Base-by-base conservation (phyloP, 1,140 invertebrate species). In the Drosophila subobscura region DNA sequence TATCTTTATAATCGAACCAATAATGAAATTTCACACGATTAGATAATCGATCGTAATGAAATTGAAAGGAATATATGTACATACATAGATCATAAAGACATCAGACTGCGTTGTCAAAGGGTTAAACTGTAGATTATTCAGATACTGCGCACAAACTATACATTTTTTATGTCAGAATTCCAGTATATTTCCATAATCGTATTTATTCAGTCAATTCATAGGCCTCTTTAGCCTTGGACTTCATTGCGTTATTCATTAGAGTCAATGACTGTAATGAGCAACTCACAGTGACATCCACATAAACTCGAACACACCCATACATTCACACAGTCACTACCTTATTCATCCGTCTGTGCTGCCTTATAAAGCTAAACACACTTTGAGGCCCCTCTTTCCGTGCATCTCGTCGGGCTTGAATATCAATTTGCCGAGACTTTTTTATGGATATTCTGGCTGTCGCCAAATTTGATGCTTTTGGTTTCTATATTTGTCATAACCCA, bases 401-500 rank as follows among this genome's bases (percentile, higher is more conserved):
- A 50, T 57, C 47, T 64, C 63, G 59, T 67, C 29, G 75, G 37
- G 64, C 58, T 27, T 59, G 79, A 74, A 84, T 80, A 73, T 70
- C 80, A 85, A 84, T 84, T 72, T 66, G 56, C 7, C 42, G 33
- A 5, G 40, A 25, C 29, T 67, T 45, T 81, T 79, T 74, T 83
- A 81, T 81, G 73, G 70, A 64, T 76, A 75, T 66, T 76, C 68
- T 68, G 64, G 49, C 77, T 60, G 77, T 80, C 60, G 81, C 65
- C 77, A 83, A 83, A 86, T 64, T 77, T 63, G 80, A 86, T 86
- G 81, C 65, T 71, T 85, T 80, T 64, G 72, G 77, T 86, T 85
- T 85, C 81, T 85, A 85, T 85, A 85, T 85, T 86, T 88, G 81
- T 77, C 81, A 88, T 86, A 86, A 78, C 68, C 59, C 46, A 46